Percentiles rank a stretch among this genome's conserved stretches.
These are phyloP conservation scores for Lordiphosa stackelbergi DNA, from an alignment of 1,140 invertebrate species.

Conservation along the genomic window DNA sequence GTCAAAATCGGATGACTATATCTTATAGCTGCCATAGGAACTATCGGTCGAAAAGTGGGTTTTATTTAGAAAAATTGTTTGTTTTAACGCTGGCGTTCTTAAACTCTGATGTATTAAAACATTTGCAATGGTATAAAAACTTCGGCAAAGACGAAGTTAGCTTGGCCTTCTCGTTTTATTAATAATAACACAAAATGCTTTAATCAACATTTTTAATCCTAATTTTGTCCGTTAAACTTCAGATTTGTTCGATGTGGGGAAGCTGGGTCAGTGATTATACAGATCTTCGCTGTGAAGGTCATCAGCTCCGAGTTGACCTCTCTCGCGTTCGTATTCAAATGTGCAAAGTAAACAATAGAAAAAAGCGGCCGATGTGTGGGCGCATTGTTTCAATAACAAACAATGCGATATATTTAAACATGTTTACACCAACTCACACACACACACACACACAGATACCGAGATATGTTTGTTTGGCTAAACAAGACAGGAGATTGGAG, in stretches of 20 bases:
- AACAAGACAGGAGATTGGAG: constrained; percentile 35
- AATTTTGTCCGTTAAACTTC: too few species aligned
- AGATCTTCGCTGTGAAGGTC: constrained; percentile 10
- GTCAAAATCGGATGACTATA: too few species aligned
- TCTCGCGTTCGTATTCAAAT: constrained; percentile 27
- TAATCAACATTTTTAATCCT: too few species aligned
- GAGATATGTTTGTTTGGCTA: constrained; percentile 27
- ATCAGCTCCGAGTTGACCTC: constrained; percentile 31
- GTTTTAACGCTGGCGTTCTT: too few species aligned
- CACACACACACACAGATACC: constrained; percentile 4
- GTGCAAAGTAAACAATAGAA: constrained; percentile 42
- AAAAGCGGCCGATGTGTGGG: constrained; percentile 21
- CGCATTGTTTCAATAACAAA: constrained; percentile 51
- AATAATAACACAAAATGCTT: too few species aligned
- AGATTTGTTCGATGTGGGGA: background rate
- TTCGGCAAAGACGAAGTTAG: too few species aligned
- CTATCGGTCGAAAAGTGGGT: too few species aligned
- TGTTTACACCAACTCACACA: constrained; percentile 19
- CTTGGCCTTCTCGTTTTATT: too few species aligned
- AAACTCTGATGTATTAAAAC: too few species aligned
- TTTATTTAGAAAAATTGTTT: too few species aligned
- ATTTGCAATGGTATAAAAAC: too few species aligned
- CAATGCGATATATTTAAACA: constrained; percentile 43
- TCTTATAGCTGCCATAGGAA: too few species aligned
- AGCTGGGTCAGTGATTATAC: constrained; percentile 2